Percentiles rank a stretch among this genome's conserved stretches.
These are phyloP conservation scores for Pongo pygmaeus DNA, from an alignment of 2,113 vertebrate species.

Conservation along the genomic window DNA sequence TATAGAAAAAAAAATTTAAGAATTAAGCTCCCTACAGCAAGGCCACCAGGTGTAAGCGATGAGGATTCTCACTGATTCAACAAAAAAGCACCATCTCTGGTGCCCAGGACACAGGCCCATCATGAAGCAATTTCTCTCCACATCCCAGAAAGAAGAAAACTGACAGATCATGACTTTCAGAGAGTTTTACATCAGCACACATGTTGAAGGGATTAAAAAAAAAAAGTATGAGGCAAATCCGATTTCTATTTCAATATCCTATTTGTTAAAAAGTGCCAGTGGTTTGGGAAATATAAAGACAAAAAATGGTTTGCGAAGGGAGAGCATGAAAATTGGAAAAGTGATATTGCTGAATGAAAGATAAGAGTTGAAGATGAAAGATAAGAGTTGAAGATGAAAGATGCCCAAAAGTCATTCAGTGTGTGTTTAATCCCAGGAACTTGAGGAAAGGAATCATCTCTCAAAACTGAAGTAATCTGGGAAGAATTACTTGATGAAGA, in stretches of 20 bases:
- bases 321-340: not conserved
- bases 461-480: fast-evolving
- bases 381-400: not conserved
- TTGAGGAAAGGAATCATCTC: no score
- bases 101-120: fast-evolving
- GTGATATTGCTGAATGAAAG: not conserved
- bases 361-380: not conserved
- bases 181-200: not conserved
- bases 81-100: not conserved
- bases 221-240: not conserved
- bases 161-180: not conserved
- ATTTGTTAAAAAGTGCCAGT: not conserved
- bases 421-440: not conserved
- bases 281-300: not conserved
- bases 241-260: not conserved
- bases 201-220: not conserved
- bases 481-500: not conserved
- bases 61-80: not conserved
- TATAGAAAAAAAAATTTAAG: not conserved
- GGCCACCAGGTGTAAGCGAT: not conserved
- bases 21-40: fast-evolving
- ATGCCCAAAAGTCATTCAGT: fast-evolving
- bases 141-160: not conserved
- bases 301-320: not conserved
- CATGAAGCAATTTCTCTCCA: not conserved